These are phyloP conservation scores for Scartelaos histophorus DNA, from an alignment of 2,113 vertebrate genomes.

Conservation along the genomic window DNA sequence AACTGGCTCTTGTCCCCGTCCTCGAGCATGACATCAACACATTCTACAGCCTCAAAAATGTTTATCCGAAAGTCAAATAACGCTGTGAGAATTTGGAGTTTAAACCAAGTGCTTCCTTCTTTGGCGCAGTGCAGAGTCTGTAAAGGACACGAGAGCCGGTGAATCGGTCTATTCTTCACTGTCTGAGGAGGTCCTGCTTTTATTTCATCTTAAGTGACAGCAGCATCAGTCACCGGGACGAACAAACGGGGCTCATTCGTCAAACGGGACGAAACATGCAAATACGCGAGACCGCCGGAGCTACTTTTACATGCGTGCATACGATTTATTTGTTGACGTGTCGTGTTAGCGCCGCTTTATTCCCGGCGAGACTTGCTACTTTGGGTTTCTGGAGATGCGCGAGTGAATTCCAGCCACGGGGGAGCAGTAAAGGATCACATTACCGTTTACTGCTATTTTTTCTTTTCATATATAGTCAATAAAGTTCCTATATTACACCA, in stretches of 20 bases:
- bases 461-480: no score
- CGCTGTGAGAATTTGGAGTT: no score
- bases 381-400: background rate
- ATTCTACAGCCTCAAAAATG: no score
- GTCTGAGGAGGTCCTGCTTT: background rate
- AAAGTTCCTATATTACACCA: no score
- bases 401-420: background rate
- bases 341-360: background rate
- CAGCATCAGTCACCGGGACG: background rate
- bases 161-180: background rate
- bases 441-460: no score
- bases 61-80: no score
- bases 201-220: background rate
- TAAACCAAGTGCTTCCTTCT: background rate
- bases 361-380: background rate
- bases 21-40: no score
- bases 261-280: background rate
- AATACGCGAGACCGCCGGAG: background rate
- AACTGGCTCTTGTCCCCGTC: no score
- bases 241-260: background rate
- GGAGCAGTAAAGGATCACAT: background rate
- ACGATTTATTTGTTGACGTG: background rate
- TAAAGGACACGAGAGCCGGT: background rate
- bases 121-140: background rate
- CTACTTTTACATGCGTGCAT: background rate